These are phyloP conservation scores for Pseudochirops cupreus DNA, from an alignment of 2,797 vertebrate species.

Conservation along the genomic window DNA sequence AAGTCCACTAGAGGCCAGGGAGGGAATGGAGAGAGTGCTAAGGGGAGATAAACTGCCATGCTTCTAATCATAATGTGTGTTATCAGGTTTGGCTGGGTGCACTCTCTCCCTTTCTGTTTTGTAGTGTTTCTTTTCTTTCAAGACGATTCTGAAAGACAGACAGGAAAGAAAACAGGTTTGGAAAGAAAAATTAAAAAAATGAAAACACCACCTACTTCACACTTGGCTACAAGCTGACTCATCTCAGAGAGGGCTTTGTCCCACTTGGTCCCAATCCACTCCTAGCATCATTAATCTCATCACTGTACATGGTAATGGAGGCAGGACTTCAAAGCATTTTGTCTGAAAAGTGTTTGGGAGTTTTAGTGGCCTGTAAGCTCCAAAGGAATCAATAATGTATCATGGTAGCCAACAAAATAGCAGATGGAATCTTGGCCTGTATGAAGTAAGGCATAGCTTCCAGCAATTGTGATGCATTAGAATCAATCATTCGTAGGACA, in stretches of 20 bases:
- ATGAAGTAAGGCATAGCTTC: neutral
- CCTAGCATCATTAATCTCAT: neutral
- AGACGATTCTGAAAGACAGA: neutral
- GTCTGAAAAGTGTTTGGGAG: neutral
- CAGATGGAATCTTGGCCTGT: neutral
- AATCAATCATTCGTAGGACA: neutral
- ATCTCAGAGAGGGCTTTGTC: neutral
- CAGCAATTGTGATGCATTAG: neutral
- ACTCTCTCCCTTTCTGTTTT: neutral
- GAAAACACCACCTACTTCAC: neutral
- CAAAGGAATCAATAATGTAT: neutral
- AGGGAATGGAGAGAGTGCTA: neutral
- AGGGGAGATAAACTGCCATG: accelerated
- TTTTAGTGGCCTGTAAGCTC: neutral
- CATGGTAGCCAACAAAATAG: neutral
- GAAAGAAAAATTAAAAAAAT: neutral
- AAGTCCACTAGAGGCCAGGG: neutral
- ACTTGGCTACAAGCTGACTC: neutral
- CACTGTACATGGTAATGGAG: neutral
- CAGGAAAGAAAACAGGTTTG: neutral
- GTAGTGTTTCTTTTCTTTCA: neutral
- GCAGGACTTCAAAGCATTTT: neutral
- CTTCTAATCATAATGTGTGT: neutral
- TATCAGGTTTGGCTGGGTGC: neutral
- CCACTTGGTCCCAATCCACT: neutral